phyloP scores from a whole-genome alignment of 1,140 invertebrate species.

The Drosophila albomicans region DNA sequence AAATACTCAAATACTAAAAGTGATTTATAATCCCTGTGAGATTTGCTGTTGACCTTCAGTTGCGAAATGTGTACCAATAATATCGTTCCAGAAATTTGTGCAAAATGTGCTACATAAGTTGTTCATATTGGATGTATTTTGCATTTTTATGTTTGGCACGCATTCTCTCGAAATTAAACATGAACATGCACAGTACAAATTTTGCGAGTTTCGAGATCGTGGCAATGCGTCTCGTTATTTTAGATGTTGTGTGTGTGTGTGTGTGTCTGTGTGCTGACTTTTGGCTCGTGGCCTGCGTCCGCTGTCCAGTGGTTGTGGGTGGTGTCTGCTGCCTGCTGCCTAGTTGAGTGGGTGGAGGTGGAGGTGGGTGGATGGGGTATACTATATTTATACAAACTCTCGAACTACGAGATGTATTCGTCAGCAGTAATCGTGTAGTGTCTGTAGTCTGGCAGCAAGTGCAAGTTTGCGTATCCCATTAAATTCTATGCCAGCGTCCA shows the following conservation, averaged over 20 bases:
- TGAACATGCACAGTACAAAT: constrained; percentile 11
- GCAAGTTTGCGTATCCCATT: constrained; percentile 73
- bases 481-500: constrained; percentile 35
- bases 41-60: constrained; percentile 36
- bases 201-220: not conserved
- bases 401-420: not conserved
- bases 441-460: constrained; percentile 55
- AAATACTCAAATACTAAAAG: too few species aligned
- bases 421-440: constrained; percentile 14
- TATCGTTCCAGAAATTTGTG: constrained; percentile 17
- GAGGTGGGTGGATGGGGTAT: not conserved
- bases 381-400: constrained; percentile 20
- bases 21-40: too few species aligned
- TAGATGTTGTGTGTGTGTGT: too few species aligned
- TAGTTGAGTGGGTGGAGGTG: not conserved
- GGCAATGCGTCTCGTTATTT: not conserved
- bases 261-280: constrained; percentile 11
- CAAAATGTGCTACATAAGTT: constrained; percentile 25
- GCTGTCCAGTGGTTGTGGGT: constrained; percentile 20
- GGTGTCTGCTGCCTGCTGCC: constrained; percentile 4
- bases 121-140: constrained; percentile 15
- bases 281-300: constrained; percentile 16
- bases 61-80: not conserved
- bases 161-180: constrained; percentile 31
- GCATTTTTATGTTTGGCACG: constrained; percentile 49